Base-by-base conservation (phyloP, 64 coral and sea anemone species). In the Dendronephthya gigantea region DNA sequence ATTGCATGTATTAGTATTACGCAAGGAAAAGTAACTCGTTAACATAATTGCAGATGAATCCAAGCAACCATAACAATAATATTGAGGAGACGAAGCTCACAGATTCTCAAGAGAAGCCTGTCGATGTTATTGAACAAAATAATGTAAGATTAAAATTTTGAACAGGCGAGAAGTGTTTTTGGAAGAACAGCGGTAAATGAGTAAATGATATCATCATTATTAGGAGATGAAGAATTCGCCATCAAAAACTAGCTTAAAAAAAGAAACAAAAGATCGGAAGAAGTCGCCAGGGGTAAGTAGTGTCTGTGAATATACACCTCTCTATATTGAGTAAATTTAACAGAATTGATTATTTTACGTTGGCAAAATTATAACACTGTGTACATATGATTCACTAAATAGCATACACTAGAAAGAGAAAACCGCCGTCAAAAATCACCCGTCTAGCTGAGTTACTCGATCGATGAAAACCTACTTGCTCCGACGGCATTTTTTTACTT, bases 181-280 rank as follows among this genome's bases (percentile, higher is more conserved):
- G 10, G 7, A 7, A 34, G 5, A 3, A 34, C 28, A 37, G 6
- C 35, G 69, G 2, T 30, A 76, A 76, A 76, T 2, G 4, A 33
- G 69, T 27, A 13, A 3, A 76, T 25, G 29, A 33, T 28, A 13
- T 76, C 69, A 11, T 58, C 23, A 58, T 58, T 58, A 16, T 15
- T 15, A 58, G 23, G 14, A 58, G 51, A n/a, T 19, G 25, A 62
- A 62, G 55, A 62, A 62, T 23, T 19, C 55, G 25, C 0, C 72
- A 79, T 79, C 72, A 79, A 79, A 79, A 79, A 79, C 31, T 79
- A 79, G 36, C 29, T 79, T 35, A 34, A 79, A 79, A 19, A 79
- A 79, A 79, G 72, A 79, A 4, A 15, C 15, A 9, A 79, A 79
- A 79, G 72, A 33, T 36, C 13, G 30, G 32, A 79, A 79, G 8